These are phyloP conservation scores for Matsumurasca onukii DNA, from an alignment of 1,140 invertebrate species.

Conservation along the genomic window DNA sequence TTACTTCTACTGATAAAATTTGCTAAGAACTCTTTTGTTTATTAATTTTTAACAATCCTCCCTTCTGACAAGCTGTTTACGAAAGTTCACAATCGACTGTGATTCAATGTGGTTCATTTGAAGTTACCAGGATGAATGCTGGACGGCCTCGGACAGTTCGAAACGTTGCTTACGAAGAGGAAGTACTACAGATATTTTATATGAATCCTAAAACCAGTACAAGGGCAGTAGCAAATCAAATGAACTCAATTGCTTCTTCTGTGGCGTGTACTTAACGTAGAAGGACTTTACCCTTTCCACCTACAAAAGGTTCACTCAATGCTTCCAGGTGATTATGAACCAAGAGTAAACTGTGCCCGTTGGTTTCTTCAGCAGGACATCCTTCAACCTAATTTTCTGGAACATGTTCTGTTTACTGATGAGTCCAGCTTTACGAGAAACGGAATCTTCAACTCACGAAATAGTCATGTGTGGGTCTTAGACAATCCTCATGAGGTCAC, in stretches of 20 bases:
- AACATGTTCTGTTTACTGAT: slow-evolving; percentile 37
- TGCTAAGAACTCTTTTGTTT: no score
- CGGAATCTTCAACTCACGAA: slow-evolving; percentile 34
- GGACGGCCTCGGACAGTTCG: slow-evolving; percentile 14
- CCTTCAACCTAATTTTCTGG: slow-evolving; percentile 34
- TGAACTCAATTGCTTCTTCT: neutral
- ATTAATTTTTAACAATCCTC: no score
- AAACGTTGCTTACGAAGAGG: slow-evolving; percentile 12
- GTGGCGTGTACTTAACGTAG: slow-evolving; percentile 1
- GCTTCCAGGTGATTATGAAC: neutral
- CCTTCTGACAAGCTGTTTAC: slow-evolving; percentile 2
- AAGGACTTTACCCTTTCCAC: neutral
- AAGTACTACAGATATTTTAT: neutral
- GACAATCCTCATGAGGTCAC: slow-evolving; percentile 35
- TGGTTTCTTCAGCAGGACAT: slow-evolving; percentile 17
- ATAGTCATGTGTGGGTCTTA: slow-evolving; percentile 34
- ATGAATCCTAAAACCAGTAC: neutral
- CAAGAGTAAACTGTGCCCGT: neutral
- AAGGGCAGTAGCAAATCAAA: neutral
- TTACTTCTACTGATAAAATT: slow-evolving; percentile 7
- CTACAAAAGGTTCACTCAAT: slow-evolving; percentile 8
- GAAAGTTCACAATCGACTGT: neutral
- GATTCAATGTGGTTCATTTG: neutral
- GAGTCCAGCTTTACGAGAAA: slow-evolving; percentile 32
- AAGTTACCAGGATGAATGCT: neutral